Evolutionary conservation across 2,888 invertebrate genomes (phyloP).

Genomic region (Drosophila helvetica): DNA sequence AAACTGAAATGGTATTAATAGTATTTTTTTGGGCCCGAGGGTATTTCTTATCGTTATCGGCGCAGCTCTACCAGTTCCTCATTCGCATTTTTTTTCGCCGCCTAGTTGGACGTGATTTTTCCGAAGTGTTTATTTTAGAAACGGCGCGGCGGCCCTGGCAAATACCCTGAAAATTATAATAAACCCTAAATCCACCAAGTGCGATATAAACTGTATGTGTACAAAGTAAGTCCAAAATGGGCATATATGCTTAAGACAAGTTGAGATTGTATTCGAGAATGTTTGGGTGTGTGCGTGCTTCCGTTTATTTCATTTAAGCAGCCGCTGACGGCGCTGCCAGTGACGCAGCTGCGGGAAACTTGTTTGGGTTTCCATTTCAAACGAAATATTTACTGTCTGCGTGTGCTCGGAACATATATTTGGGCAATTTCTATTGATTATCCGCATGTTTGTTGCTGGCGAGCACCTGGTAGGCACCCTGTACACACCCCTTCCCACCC

Average conservation of each 20-base stretch:
- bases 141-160: constrained; percentile 29
- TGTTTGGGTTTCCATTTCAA: constrained; percentile 61
- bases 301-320: constrained; percentile 32
- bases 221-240: constrained; percentile 48
- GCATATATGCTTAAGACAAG: background rate
- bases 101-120: constrained; percentile 48
- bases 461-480: constrained; percentile 17
- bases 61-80: constrained; percentile 8
- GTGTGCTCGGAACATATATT: constrained; percentile 25
- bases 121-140: constrained; percentile 28
- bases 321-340: constrained; percentile 39
- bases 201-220: constrained; percentile 53
- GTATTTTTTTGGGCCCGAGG: no score
- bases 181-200: constrained; percentile 36
- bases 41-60: no score
- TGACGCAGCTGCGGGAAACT: constrained; percentile 60
- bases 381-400: constrained; percentile 33
- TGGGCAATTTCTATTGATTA: constrained; percentile 58
- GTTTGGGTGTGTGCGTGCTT: constrained; percentile 18
- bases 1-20: no score
- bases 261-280: constrained; percentile 8
- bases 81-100: constrained; percentile 44
- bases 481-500: background rate
- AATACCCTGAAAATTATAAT: constrained; percentile 34
- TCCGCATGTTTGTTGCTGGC: constrained; percentile 49